These are phyloP conservation scores for Actenoides lindsayi DNA, from an alignment of 2,113 vertebrate species.

Conservation along the genomic window DNA sequence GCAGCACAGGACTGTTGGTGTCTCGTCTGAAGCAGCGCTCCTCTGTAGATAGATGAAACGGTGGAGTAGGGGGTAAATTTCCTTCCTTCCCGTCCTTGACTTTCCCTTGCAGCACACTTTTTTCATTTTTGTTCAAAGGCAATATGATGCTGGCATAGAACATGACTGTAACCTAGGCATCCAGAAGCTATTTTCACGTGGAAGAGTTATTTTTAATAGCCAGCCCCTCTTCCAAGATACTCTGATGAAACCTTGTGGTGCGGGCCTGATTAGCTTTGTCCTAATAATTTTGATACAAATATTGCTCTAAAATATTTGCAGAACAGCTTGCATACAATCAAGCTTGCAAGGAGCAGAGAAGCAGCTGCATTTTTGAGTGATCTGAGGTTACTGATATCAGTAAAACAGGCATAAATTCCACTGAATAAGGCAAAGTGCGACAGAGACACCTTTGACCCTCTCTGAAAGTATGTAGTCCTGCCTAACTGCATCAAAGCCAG, in stretches of 20 bases:
- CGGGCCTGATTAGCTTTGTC: background rate
- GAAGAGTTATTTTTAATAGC: background rate
- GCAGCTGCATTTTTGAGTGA: background rate
- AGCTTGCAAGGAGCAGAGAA: background rate
- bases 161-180: background rate
- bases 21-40: background rate
- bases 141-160: background rate
- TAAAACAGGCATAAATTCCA: background rate
- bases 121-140: background rate
- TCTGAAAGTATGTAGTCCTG: background rate
- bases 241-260: background rate
- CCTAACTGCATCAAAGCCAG: background rate
- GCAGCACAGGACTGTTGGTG: background rate
- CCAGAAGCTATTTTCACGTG: background rate
- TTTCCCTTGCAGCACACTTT: background rate
- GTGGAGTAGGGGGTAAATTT: background rate
- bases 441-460: background rate
- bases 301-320: background rate
- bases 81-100: background rate
- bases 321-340: background rate
- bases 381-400: background rate
- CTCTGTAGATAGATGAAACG: background rate
- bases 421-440: background rate
- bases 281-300: background rate
- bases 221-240: background rate